phyloP scores from a whole-genome alignment of 2,113 vertebrate genomes.

The Lophotis ruficrista region DNA sequence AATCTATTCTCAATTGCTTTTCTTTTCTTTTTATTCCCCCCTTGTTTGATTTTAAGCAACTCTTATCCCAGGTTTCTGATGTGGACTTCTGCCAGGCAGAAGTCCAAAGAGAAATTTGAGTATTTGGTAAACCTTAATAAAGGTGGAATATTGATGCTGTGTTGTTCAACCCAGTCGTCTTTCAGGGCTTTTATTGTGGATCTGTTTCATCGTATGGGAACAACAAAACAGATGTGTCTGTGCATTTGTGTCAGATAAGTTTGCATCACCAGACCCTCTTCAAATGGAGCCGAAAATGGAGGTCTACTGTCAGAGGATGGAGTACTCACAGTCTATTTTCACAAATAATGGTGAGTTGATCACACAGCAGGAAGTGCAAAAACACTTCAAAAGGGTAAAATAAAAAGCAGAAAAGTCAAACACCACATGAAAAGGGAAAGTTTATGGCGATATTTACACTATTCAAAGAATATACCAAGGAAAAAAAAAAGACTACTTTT shows the following conservation, averaged over 20 bases:
- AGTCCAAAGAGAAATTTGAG: neutral
- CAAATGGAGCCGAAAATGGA: neutral
- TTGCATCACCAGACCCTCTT: neutral
- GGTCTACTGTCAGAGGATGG: neutral
- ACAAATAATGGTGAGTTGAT: neutral
- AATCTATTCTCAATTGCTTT: neutral
- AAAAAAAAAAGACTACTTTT: neutral
- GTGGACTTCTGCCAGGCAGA: neutral
- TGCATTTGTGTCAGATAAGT: neutral
- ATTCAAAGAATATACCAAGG: neutral
- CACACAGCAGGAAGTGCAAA: neutral
- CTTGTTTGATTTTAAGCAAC: neutral
- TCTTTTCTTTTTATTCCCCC: neutral
- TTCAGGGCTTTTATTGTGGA: neutral
- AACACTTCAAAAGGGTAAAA: neutral
- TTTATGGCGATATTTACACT: neutral
- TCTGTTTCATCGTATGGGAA: neutral
- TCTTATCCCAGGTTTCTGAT: neutral
- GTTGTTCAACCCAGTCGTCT: neutral
- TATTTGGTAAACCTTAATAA: neutral
- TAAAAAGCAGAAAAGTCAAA: neutral
- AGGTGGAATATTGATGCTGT: neutral
- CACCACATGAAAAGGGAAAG: neutral
- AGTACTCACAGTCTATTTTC: neutral
- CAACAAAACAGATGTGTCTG: neutral